Evolutionary conservation across 2,888 invertebrate species (phyloP), one percentile per base, ranked within the genome.

Genomic region (Drosophila diplacantha): DNA sequence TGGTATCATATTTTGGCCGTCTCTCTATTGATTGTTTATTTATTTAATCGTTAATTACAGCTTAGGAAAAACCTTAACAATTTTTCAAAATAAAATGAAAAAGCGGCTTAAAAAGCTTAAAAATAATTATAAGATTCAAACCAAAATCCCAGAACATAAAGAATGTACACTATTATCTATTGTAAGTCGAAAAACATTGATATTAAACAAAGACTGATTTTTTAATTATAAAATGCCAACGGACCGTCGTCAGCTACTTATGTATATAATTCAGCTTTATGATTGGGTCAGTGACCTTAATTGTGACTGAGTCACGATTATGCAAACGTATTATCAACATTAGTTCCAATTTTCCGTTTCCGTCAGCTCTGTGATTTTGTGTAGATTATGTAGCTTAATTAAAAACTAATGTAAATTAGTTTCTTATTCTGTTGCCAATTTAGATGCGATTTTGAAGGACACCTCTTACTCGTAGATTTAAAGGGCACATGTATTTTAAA

Each of bases 211-310:
- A 11, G n/a, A 11, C 16, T 8, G 3, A 18, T 16, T 35, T 24
- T 22, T 18, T 6, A 32, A 16, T 16, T 8, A 50, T 37, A 9
- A 50, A 26, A 24, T 31, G 29, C 29, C 9, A 29, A 29, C 9
- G 9, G 9, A 29, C 6, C 14, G n/a, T 24, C 39, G 20, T 18
- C 38, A 38, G 39, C 22, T 39, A 14, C 2, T 39, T 22, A 6
- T 12, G 2, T 24, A n/a, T n/a, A 5, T 24, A 11, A 16, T 16
- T 26, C n/a, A 26, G 11, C 24, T 24, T 1, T 11, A 11, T 11
- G 24, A 26, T n/a, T 5, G 5, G 41, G 24, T 52, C 34, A 54
- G 38, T 59, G 56, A 41, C 56, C 46, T 32, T 26, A 9, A 37
- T 11, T 12, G 37, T 50, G 26, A 44, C 22, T 26, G n/a, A 53